Evolutionary conservation across 2,113 vertebrate species (phyloP), one percentile per base, ranked within the genome.

Genomic region (Prunella himalayana): DNA sequence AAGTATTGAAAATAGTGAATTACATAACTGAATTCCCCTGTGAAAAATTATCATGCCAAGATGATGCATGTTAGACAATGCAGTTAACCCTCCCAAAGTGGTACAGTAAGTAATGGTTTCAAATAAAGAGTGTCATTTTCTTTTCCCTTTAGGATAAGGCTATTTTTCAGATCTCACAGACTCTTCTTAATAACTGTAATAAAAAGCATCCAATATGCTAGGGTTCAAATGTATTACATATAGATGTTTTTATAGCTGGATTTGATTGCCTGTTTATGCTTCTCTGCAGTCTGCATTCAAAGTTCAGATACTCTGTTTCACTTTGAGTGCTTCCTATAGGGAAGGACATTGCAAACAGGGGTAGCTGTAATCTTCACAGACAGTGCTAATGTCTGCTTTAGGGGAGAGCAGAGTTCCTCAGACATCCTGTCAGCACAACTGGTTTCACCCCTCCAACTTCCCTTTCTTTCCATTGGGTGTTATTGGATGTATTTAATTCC

Each of bases 81-180:
- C 82, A 86, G 82, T 93, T 90, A 96, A 90, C 50, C 70, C 82
- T 86, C 88, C 51, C 59, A 60, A 84, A 96, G 64, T 82, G 66
- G 65, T 95, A 93, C 59, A 72, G 86, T 96, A 96, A 96, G 90
- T 96, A 96, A 95, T 70, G 82, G 82, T 82, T 94, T 94, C 69
- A 96, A 90, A 96, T 97, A 97, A 96, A 92, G 53, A 82, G 75
- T 80, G 86, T 93, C 47, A 85, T 93, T 96, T 95, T 95, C 86
- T 49, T 94, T 86, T 93, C 83, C 72, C 86, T 77, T 90, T 78
- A 92, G 81, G 79, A 88, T 86, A 79, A 83, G 57, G 20, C 78
- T 80, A 6, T 94, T 94, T 94, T 87, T 95, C 93, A 92, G 76
- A 88, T 91, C 86, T 95, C 92, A 66, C 21, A 57, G 88, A 82